phyloP scores from a whole-genome alignment of 2,888 invertebrate species.

The Sabellastarte sp. region DNA sequence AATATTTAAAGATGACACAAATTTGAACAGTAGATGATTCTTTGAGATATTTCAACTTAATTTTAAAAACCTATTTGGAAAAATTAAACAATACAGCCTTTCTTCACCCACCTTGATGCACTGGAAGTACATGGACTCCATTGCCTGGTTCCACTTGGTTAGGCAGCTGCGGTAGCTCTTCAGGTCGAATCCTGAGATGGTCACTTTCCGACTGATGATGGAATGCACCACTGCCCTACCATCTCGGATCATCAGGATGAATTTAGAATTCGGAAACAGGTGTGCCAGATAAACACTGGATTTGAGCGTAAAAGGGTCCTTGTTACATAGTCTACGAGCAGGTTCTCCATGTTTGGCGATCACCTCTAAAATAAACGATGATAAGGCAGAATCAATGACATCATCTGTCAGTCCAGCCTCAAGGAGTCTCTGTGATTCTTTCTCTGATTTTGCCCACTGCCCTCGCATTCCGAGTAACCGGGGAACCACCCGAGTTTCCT shows the following conservation, averaged over 20 bases:
- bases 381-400: slow-evolving; percentile 91
- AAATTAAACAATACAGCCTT: too few species aligned
- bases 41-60: too few species aligned
- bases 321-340: slow-evolving; percentile 93
- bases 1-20: too few species aligned
- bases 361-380: slow-evolving; percentile 93
- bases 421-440: slow-evolving; percentile 40
- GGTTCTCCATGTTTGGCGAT: slow-evolving; percentile 75
- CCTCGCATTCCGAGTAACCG: slow-evolving; percentile 90
- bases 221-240: slow-evolving; percentile 98
- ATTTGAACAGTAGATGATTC: too few species aligned
- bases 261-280: slow-evolving; percentile 92
- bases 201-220: slow-evolving; percentile 89
- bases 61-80: too few species aligned
- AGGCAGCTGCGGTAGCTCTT: slow-evolving; percentile 87
- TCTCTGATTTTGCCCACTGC: slow-evolving; percentile 87
- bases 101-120: slow-evolving; percentile 47
- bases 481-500: slow-evolving; percentile 93
- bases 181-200: slow-evolving; percentile 86
- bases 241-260: slow-evolving; percentile 96
- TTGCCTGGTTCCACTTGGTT: slow-evolving; percentile 94
- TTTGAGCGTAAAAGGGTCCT: slow-evolving; percentile 96
- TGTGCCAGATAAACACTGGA: slow-evolving; percentile 92
- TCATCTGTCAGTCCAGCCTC: slow-evolving; percentile 73
- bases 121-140: slow-evolving; percentile 73